phyloP scores from a whole-genome alignment of 2,888 invertebrate genomes.

The Xanthia togata region DNA sequence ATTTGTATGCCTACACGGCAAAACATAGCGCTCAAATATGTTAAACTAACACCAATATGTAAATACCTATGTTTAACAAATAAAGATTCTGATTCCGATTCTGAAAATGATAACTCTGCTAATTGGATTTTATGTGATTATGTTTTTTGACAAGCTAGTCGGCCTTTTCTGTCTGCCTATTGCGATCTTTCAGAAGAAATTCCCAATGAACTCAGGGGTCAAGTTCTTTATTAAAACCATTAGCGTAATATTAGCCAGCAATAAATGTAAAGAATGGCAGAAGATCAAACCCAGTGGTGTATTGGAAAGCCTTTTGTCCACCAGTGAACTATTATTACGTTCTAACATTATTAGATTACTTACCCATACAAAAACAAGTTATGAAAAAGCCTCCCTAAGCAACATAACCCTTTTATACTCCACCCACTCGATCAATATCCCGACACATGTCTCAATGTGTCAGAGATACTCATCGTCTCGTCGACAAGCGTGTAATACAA shows the following conservation, averaged over 20 bases:
- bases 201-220: neutral
- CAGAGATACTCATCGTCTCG: conserved; percentile 37
- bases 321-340: neutral
- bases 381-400: neutral
- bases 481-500: conserved; percentile 50
- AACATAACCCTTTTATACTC: conserved; percentile 15
- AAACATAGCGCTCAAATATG: too few species aligned
- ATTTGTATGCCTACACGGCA: too few species aligned
- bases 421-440: conserved; percentile 50
- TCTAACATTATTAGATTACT: neutral
- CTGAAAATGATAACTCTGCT: neutral
- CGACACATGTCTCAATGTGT: conserved; percentile 41
- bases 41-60: too few species aligned
- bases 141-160: neutral
- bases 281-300: neutral
- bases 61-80: too few species aligned
- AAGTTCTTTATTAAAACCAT: neutral
- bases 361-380: neutral
- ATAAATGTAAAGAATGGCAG: neutral
- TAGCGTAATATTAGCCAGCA: neutral
- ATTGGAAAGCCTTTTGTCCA: neutral
- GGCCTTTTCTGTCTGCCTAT: neutral
- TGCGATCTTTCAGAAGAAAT: too few species aligned
- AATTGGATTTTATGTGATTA: neutral
- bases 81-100: too few species aligned